Evolutionary conservation across 23 tunicate species (phyloP).

Genomic region (Clavelina lepadiformis): DNA sequence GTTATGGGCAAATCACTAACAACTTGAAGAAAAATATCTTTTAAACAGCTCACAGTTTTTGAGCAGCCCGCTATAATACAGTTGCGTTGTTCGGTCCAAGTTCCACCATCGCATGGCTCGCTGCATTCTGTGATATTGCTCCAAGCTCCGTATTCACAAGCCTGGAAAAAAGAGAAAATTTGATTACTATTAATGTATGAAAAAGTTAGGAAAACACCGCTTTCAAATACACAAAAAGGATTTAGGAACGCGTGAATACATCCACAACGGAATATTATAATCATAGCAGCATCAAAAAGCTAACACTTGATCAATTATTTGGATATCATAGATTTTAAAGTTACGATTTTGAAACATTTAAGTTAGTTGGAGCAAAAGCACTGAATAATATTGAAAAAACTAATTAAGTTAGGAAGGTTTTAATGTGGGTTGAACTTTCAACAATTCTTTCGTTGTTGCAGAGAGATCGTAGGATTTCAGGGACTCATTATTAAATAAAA

Average conservation of each 20-base stretch:
- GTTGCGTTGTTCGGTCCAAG: neutral
- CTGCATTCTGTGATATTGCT: neutral
- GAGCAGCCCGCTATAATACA: neutral
- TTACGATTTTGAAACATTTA: conserved; percentile 3
- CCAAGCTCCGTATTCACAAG: conserved; percentile 3
- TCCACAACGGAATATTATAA: too few species aligned
- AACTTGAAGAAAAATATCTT: too few species aligned
- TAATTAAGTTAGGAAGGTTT: neutral
- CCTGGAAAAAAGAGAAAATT: neutral
- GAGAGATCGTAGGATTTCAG: too few species aligned
- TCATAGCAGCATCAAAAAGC: too few species aligned
- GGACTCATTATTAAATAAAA: too few species aligned
- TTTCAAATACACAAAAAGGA: too few species aligned
- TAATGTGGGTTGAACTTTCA: conserved; percentile 4
- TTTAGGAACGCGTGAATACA: too few species aligned
- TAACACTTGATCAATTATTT: conserved; percentile 11
- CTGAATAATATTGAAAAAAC: conserved; percentile 14
- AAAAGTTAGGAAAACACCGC: too few species aligned
- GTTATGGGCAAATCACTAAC: too few species aligned
- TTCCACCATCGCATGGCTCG: conserved; percentile 2
- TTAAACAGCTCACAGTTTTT: neutral
- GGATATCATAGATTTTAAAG: neutral
- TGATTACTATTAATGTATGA: too few species aligned
- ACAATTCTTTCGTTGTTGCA: conserved; percentile 8
- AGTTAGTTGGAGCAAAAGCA: too few species aligned